A percentile compares a stretch with the other conserved stretches of the same genome.
phyloP scores from a whole-genome alignment of 2,113 vertebrate species.

The Coregonus clupeaformis region DNA sequence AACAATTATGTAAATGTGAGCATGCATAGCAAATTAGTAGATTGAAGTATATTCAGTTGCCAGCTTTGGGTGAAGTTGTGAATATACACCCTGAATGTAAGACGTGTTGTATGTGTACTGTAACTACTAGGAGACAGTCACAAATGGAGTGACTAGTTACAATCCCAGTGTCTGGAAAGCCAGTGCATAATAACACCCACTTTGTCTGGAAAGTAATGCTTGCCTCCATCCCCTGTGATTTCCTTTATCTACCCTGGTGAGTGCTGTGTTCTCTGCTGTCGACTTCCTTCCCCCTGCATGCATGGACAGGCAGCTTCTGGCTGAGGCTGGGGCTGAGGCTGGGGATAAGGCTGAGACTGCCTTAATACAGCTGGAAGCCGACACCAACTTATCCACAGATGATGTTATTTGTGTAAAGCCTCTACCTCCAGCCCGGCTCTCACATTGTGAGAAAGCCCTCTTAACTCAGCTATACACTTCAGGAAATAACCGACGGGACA shows the following conservation, averaged over 20 bases:
- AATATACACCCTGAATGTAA: background rate
- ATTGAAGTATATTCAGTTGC: too few species aligned
- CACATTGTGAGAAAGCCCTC: background rate
- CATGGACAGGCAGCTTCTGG: too few species aligned
- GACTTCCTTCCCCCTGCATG: too few species aligned
- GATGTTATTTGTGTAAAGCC: too few species aligned
- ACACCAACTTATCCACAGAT: background rate
- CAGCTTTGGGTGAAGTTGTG: too few species aligned
- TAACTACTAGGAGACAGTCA: background rate
- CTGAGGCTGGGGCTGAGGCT: too few species aligned
- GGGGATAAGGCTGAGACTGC: background rate
- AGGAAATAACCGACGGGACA: background rate
- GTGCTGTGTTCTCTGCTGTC: background rate
- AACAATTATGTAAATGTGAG: background rate
- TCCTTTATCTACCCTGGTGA: background rate
- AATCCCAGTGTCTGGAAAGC: background rate
- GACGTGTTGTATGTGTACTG: background rate
- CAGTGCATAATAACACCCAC: background rate
- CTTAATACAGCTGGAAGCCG: background rate
- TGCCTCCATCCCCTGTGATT: background rate
- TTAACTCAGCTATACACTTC: background rate
- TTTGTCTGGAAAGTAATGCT: background rate
- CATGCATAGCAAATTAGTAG: too few species aligned
- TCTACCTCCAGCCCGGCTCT: background rate
- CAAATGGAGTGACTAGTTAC: background rate